A percentile compares a stretch with the other conserved stretches of the same genome.
Conservation (phyloP, 2,113 vertebrate genomes). For the Bubalus kerabau region DNA sequence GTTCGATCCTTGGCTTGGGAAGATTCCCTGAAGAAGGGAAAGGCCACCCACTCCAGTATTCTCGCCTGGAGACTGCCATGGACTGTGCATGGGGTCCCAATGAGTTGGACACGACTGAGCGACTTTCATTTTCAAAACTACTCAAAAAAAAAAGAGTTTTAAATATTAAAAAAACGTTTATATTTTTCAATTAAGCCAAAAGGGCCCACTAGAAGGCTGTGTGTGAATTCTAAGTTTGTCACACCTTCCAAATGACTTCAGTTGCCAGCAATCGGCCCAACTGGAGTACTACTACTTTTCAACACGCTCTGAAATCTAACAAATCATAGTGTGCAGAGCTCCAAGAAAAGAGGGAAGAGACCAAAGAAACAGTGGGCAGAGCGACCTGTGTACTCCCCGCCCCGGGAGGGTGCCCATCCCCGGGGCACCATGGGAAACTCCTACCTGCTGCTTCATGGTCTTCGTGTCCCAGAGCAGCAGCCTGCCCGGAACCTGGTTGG, state of each 20-base stretch:
- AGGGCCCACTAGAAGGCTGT: background rate
- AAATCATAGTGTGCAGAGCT: background rate
- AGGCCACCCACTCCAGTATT: background rate
- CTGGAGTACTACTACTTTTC: background rate
- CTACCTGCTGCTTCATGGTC: constrained; percentile 96
- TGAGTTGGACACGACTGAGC: background rate
- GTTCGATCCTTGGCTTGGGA: background rate
- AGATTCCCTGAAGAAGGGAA: background rate
- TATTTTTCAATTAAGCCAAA: background rate
- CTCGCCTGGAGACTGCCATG: background rate
- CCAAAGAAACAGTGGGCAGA: background rate
- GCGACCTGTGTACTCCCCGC: fast-evolving
- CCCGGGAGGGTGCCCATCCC: fast-evolving
- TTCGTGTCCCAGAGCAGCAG: constrained; percentile 98
- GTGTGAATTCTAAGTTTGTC: background rate
- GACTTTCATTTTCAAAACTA: background rate
- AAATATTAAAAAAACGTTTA: background rate
- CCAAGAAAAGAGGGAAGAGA: background rate
- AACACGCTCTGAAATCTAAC: background rate
- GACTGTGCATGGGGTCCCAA: background rate
- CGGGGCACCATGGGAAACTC: background rate
- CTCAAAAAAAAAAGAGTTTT: background rate
- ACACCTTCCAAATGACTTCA: background rate
- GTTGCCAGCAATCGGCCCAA: background rate
- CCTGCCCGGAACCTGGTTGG: constrained; percentile 86